Base-by-base conservation (phyloP, 2,888 invertebrate species). In the Drosophila maculinotata region DNA sequence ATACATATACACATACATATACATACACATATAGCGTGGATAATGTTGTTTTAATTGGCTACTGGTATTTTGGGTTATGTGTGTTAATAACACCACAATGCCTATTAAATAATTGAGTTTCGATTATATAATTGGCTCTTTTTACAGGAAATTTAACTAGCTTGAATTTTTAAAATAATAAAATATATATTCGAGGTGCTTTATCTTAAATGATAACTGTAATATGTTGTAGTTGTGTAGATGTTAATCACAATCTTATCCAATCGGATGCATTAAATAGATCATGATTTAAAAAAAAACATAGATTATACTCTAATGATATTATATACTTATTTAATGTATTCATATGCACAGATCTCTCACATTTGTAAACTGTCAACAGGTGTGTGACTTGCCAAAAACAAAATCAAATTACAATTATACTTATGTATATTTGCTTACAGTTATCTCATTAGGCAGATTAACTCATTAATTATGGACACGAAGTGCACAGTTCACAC, bases 11-110 rank as follows among this genome's bases (percentile, higher is more conserved):
- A 42, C 15, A 28, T 6, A 20, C n/a, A 30, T 15, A n/a, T n/a
- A n/a, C n/a, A n/a, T n/a, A n/a, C n/a, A n/a, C n/a, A n/a, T 14
- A 20, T 31, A 36, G 65, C 57, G 59, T 75, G 54, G 49, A 75
- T 85, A 80, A 80, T 80, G 80, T 47, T 15, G 26, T 79, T 85
- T 82, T 80, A 85, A 80, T 85, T 80, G 83, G 52, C 53, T 69
- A 54, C 66, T 69, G 66, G 63, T 47, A 60, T 69, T 69, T 78
- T 35, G 31, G 54, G 31, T 30, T 12, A 8, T 42, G 63, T 15
- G 25, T 49, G 69, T 54, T 58, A 57, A 54, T 64, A 74, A 78
- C 58, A 65, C 44, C 33, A 41, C 17, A 52, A 38, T 25, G 6
- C 20, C 33, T 17, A 58, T 20, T 51, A 36, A 38, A 49, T 44